These are phyloP conservation scores for Syrista parreyssii DNA, from an alignment of 2,888 invertebrate species.

Conservation along the genomic window DNA sequence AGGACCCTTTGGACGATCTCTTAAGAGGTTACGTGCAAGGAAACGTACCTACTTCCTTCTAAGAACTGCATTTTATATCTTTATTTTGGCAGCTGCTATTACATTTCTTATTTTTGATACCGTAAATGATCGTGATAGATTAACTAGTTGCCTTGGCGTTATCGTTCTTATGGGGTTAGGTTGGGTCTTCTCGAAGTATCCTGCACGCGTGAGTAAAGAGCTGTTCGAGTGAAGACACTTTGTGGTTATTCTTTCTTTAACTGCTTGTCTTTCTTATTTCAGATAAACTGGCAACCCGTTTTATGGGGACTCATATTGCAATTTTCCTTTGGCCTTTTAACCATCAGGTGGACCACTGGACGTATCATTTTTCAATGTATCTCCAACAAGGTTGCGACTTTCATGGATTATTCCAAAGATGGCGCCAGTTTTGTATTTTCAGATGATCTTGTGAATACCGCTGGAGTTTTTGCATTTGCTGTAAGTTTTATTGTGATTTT, in stretches of 20 bases:
- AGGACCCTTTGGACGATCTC: slow-evolving; percentile 22
- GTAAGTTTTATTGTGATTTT: slow-evolving; percentile 68
- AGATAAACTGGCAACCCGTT: slow-evolving; percentile 85
- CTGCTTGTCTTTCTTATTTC: slow-evolving; percentile 16
- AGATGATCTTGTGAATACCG: slow-evolving; percentile 70
- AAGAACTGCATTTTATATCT: slow-evolving; percentile 55
- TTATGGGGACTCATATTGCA: slow-evolving; percentile 84
- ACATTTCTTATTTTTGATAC: slow-evolving; percentile 77
- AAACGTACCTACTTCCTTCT: neutral
- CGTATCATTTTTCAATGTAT: slow-evolving; percentile 77
- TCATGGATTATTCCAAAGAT: slow-evolving; percentile 81
- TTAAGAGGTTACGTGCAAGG: neutral
- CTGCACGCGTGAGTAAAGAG: slow-evolving; percentile 65
- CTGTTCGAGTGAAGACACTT: neutral
- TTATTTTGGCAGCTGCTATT: slow-evolving; percentile 68
- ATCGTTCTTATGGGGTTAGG: slow-evolving; percentile 73
- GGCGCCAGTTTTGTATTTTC: slow-evolving; percentile 92
- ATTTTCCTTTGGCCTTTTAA: slow-evolving; percentile 84
- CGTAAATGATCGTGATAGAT: slow-evolving; percentile 67
- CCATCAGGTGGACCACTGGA: slow-evolving; percentile 87
- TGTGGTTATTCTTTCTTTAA: neutral
- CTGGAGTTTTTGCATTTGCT: slow-evolving; percentile 85
- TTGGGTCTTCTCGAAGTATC: slow-evolving; percentile 74
- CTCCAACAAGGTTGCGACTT: slow-evolving; percentile 78
- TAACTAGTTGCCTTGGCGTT: slow-evolving; percentile 79